A percentile compares a stretch with the other conserved stretches of the same genome.
Evolutionary conservation across 1,140 invertebrate species (phyloP).

Genomic region (Sipha flava): DNA sequence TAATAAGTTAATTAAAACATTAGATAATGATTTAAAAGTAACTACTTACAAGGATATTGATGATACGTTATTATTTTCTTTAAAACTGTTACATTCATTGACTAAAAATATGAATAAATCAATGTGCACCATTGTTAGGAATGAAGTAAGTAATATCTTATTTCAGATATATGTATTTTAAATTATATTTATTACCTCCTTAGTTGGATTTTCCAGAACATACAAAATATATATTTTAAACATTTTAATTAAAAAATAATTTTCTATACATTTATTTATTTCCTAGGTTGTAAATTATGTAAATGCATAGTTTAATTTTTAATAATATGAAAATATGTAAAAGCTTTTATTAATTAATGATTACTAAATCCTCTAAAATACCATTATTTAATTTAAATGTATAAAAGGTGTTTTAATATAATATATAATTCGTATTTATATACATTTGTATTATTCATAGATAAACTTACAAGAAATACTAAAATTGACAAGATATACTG

Average conservation of each 20-base stretch:
- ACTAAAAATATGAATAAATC: neutral
- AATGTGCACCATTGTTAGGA: neutral
- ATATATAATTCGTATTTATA: too few species aligned
- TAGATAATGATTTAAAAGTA: neutral
- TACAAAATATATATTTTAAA: too few species aligned
- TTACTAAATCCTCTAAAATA: too few species aligned
- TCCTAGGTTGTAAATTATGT: too few species aligned
- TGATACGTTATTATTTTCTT: neutral
- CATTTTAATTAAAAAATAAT: too few species aligned
- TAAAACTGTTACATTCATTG: neutral
- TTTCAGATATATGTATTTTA: neutral
- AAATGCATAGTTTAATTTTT: too few species aligned
- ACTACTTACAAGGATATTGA: neutral
- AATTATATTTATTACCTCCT: neutral
- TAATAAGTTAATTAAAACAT: neutral
- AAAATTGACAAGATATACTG: neutral
- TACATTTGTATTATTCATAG: neutral
- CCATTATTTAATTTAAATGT: too few species aligned
- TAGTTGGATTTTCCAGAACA: too few species aligned
- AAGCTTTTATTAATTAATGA: too few species aligned
- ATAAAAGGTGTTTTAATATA: too few species aligned
- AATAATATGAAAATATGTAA: too few species aligned
- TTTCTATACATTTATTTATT: too few species aligned
- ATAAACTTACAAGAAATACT: slow-evolving; percentile 2
- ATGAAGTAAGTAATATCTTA: neutral